Conservation (phyloP, 2,113 vertebrate genomes). For the Vimba vimba region DNA sequence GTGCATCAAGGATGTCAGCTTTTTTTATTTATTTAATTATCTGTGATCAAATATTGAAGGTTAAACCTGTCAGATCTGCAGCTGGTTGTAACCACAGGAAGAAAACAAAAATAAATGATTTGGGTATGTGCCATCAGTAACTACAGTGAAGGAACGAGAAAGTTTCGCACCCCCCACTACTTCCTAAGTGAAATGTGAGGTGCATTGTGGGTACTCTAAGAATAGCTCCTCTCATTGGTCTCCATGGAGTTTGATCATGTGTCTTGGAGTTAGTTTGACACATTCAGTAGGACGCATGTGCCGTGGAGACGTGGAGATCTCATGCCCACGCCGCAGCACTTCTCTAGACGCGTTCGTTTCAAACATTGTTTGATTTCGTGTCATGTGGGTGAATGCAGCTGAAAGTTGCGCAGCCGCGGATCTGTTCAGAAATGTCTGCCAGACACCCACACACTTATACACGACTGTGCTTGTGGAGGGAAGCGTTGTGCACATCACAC, state of each 20-base stretch:
- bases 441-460: conserved; percentile 28
- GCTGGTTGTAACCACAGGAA: not conserved
- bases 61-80: not conserved
- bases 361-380: conserved; percentile 37
- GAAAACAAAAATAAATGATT: not conserved
- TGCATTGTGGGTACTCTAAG: conserved; percentile 35
- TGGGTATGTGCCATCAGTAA: not conserved
- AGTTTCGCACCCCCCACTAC: not conserved
- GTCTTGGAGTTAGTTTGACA: conserved; percentile 51
- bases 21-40: not conserved
- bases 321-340: conserved; percentile 49
- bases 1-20: not conserved
- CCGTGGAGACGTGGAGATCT: conserved; percentile 51
- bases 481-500: conserved; percentile 12
- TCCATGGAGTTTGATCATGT: conserved; percentile 50
- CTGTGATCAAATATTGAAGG: not conserved
- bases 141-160: conserved; percentile 1
- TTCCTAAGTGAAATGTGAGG: conserved; percentile 14
- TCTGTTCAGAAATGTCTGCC: conserved; percentile 40
- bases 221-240: conserved; percentile 48
- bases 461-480: not conserved
- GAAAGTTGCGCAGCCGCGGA: conserved; percentile 40
- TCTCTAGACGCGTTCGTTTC: conserved; percentile 47
- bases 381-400: conserved; percentile 43
- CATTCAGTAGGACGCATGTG: conserved; percentile 51